Evolutionary conservation across 2,888 invertebrate species (phyloP).

Genomic region (Ochropleura leucogaster): DNA sequence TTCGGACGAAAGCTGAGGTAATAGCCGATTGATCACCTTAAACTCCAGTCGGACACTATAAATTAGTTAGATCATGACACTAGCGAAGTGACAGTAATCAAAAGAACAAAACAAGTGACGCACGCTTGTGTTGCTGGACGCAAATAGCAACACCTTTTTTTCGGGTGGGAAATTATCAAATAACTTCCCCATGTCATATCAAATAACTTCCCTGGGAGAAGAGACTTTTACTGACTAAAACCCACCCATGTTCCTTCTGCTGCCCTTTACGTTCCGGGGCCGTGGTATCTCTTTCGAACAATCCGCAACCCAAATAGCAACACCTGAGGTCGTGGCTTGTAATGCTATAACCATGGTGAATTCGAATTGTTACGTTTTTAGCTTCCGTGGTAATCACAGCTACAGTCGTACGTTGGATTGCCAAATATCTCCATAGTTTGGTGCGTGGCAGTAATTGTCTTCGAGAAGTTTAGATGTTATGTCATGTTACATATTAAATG

Average conservation of each 20-base stretch:
- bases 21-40: too few species aligned
- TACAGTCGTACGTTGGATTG: conserved; percentile 11
- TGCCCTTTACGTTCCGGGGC: too few species aligned
- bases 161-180: too few species aligned
- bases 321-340: not conserved
- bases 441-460: conserved; percentile 23
- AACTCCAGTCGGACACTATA: not conserved
- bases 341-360: conserved; percentile 26
- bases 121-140: not conserved
- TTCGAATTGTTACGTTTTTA: conserved; percentile 27
- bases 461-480: conserved; percentile 21
- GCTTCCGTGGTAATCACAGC: conserved; percentile 41
- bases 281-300: too few species aligned
- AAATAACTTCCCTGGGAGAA: too few species aligned
- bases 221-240: too few species aligned
- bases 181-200: too few species aligned
- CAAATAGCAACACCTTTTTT: not conserved
- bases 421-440: conserved; percentile 29
- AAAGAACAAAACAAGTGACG: not conserved
- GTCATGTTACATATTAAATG: conserved; percentile 24
- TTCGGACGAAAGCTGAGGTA: too few species aligned
- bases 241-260: too few species aligned
- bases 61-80: not conserved
- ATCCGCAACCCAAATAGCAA: too few species aligned
- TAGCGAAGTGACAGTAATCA: not conserved